Base-by-base conservation (phyloP, 2,113 vertebrate genomes). In the Acanthochromis polyacanthus region DNA sequence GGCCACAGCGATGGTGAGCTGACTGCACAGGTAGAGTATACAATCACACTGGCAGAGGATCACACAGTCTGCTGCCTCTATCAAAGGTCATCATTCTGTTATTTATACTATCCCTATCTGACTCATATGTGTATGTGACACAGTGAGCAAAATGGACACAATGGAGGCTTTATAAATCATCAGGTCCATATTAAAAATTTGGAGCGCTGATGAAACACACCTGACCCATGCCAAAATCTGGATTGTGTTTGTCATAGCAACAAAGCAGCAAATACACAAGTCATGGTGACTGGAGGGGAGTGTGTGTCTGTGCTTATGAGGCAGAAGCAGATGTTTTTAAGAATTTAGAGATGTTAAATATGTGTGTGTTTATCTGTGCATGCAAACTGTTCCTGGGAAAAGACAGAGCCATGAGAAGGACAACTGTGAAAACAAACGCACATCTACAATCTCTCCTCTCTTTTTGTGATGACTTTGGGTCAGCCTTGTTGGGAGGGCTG, bases 31-130 rank as follows among this genome's bases (percentile, higher is more conserved):
- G 67, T 83, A 40, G 30, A 57, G 60, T 52, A 51, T 63, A 83
- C 82, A 88, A 66, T 81, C 10, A 30, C 28, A 8, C 67, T 85
- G 89, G 79, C 81, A 52, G 30, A 22, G 32, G 62, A 81, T 90
- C 71, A 88, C 59, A 84, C 67, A 28, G 50, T 9, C 30, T 0
- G 9, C 72, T 74, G 78, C 80, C 72, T 82, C 65, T 62, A 69
- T 80, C 79, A 76, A 84, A 85, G 89, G 84, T 81, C 84, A 81
- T 57, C 51, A 14, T 7, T 60, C 63, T 83, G 72, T 80, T 88
- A 75, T 76, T 70, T 75, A 64, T 71, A 52, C 77, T 52, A 71
- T 77, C 38, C 38, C 1, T 51, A 23, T 75, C 70, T 85, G 82
- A 85, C 51, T 81, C 75, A 73, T 10, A 17, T 65, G 43, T 16